Conservation (phyloP, 2,113 vertebrate genomes). For the Sylvietta virens region DNA sequence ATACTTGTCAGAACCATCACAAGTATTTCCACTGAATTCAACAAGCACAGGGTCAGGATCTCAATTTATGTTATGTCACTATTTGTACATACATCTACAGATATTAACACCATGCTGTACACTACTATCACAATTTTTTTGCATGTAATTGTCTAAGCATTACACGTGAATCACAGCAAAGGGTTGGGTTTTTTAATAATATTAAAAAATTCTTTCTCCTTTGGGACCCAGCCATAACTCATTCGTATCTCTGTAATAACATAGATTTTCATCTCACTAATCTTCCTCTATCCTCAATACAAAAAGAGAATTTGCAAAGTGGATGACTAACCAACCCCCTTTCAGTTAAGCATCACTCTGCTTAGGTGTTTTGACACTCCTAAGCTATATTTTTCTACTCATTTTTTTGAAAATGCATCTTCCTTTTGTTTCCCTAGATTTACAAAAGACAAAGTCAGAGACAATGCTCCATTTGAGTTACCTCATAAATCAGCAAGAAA, state of each 20-base stretch:
- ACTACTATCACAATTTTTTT: not conserved
- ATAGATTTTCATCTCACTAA: slow-evolving; percentile 2
- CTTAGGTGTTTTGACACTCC: not conserved
- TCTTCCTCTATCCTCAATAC: not conserved
- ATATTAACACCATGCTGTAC: not conserved
- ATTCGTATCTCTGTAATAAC: slow-evolving; percentile 13
- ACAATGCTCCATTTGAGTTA: not conserved
- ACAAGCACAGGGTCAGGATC: not conserved
- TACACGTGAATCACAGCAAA: not conserved
- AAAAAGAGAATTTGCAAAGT: slow-evolving; percentile 17
- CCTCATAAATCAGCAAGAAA: slow-evolving; percentile 1
- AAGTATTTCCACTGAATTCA: not conserved
- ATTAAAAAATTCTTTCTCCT: not conserved
- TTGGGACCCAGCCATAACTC: not conserved
- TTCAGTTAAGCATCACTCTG: not conserved
- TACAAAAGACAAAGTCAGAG: not conserved
- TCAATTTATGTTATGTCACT: not conserved
- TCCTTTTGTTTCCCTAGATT: slow-evolving; percentile 30
- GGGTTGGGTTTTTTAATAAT: not conserved
- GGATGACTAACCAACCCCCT: slow-evolving; percentile 12
- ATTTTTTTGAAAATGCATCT: not conserved
- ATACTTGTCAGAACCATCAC: not conserved
- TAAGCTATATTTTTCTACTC: not conserved
- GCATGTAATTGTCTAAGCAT: not conserved
- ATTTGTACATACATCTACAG: not conserved